phyloP scores from a whole-genome alignment of 2,888 invertebrate species.

The Clostera curtula region DNA sequence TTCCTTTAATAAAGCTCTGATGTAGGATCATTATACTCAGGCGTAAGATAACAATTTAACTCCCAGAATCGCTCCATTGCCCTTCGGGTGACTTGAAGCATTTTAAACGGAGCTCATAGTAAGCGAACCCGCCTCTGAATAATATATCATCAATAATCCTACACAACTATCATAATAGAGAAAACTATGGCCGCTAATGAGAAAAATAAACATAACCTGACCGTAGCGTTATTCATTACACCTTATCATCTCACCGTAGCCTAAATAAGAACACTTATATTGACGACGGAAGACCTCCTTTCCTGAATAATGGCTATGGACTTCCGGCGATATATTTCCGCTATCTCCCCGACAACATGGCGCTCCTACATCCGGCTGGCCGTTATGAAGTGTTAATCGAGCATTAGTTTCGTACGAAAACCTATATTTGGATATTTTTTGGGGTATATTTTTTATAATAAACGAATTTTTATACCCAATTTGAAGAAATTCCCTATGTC shows the following conservation, averaged over 20 bases:
- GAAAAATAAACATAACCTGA: constrained; percentile 7
- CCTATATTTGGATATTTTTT: constrained; percentile 41
- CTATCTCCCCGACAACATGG: constrained; percentile 67
- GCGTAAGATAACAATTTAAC: too few relatives aligned
- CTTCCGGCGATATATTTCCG: constrained; percentile 73
- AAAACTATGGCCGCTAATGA: constrained; percentile 7
- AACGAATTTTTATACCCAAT: too few relatives aligned
- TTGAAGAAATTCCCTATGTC: too few relatives aligned
- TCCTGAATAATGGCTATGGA: constrained; percentile 66
- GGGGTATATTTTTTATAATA: constrained; percentile 39
- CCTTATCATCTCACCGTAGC: constrained; percentile 19
- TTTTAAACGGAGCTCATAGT: too few relatives aligned
- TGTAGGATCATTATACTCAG: too few relatives aligned
- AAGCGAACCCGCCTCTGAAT: too few relatives aligned
- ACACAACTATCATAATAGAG: too few relatives aligned
- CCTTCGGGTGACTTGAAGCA: too few relatives aligned
- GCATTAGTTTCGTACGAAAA: constrained; percentile 68
- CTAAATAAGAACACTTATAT: constrained; percentile 54
- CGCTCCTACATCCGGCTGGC: constrained; percentile 64
- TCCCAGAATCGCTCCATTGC: too few relatives aligned
- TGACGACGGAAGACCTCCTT: constrained; percentile 61
- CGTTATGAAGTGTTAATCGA: constrained; percentile 72
- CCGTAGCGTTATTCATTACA: constrained; percentile 18
- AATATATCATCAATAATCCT: too few relatives aligned
- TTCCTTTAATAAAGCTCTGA: too few relatives aligned